phyloP scores from a whole-genome alignment of 2,113 vertebrate species.

The Aspidoscelis tigris region DNA sequence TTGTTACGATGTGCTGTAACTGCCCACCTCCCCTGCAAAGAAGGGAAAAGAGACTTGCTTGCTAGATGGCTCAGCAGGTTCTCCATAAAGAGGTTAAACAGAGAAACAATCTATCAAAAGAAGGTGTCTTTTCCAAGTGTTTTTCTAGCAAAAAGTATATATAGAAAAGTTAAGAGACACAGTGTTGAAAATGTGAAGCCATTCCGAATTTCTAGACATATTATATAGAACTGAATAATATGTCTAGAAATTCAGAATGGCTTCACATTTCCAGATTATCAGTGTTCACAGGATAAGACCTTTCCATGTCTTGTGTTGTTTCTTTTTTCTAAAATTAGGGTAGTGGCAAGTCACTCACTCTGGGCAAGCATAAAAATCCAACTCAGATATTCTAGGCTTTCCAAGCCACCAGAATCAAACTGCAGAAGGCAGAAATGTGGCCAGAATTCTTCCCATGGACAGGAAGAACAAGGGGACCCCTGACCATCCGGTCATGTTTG shows the following conservation, averaged over 20 bases:
- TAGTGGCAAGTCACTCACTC: too few relatives aligned
- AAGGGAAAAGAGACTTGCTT: conserved; percentile 41
- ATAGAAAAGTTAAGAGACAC: neutral
- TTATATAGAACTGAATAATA: neutral
- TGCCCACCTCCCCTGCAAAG: conserved; percentile 53
- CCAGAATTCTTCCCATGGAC: too few relatives aligned
- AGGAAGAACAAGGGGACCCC: too few relatives aligned
- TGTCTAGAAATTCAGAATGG: neutral
- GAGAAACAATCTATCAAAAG: conserved; percentile 17
- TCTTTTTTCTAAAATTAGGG: too few relatives aligned
- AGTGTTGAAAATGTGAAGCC: neutral
- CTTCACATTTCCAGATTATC: too few relatives aligned
- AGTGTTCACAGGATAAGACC: too few relatives aligned
- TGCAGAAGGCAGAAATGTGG: too few relatives aligned
- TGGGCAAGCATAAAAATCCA: neutral
- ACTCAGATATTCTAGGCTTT: too few relatives aligned
- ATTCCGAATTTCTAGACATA: too few relatives aligned
- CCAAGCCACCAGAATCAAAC: too few relatives aligned
- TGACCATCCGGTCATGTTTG: too few relatives aligned
- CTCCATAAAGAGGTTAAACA: conserved; percentile 13
- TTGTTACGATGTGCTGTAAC: conserved; percentile 41
- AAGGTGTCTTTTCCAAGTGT: conserved; percentile 21
- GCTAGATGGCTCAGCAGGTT: conserved; percentile 38
- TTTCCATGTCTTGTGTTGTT: too few relatives aligned
- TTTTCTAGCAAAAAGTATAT: neutral